phyloP scores from a whole-genome alignment of 30 jellyfish, hydroid and myxozoan species.

The Cassiopea xamachana region DNA sequence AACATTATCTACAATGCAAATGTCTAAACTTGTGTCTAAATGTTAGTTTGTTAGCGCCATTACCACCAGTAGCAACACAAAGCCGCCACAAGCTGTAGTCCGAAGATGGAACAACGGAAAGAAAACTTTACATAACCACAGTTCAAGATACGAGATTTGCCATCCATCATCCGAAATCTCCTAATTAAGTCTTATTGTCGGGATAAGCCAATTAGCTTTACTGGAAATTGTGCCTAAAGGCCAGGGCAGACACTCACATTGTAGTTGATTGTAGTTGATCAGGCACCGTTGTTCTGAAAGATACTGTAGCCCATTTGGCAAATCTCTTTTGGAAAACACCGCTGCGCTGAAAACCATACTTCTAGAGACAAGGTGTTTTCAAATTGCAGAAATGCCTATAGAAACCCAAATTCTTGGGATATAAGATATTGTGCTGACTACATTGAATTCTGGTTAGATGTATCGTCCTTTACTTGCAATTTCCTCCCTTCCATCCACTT shows the following conservation, averaged over 20 bases:
- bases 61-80: slow-evolving; percentile 4
- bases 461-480: too few species aligned
- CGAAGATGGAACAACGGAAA: neutral
- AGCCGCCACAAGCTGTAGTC: neutral
- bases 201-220: slow-evolving; percentile 9
- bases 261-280: neutral
- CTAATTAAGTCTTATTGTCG: slow-evolving; percentile 6
- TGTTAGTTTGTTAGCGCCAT: neutral
- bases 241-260: neutral
- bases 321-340: too few species aligned
- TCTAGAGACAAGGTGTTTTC: too few species aligned
- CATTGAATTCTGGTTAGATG: too few species aligned
- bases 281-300: neutral
- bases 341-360: too few species aligned
- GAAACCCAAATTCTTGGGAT: too few species aligned
- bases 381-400: too few species aligned
- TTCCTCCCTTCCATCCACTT: too few species aligned
- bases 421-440: too few species aligned
- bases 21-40: neutral
- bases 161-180: neutral
- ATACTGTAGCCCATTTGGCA: too few species aligned
- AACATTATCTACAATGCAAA: neutral
- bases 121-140: slow-evolving; percentile 14
- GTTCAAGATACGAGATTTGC: neutral
- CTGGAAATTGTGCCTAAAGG: slow-evolving; percentile 10